These are phyloP conservation scores for Egretta garzetta DNA, from an alignment of 2,113 vertebrate species.

Conservation along the genomic window DNA sequence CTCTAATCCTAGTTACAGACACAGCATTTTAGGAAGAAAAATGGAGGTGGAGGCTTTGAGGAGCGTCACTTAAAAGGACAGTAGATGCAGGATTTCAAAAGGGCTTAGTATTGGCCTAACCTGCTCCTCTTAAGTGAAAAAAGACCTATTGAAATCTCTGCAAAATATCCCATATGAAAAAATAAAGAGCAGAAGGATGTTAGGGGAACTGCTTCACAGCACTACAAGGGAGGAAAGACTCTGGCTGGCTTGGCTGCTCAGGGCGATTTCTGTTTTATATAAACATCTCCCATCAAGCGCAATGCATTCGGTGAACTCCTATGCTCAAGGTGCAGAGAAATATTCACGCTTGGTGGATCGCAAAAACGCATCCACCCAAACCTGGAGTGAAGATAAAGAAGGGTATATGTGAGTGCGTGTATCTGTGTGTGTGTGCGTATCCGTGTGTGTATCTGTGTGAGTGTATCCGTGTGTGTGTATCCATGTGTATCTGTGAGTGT, in stretches of 20 bases:
- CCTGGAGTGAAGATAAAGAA: neutral
- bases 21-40: neutral
- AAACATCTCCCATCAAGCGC: neutral
- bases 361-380: neutral
- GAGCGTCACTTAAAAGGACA: neutral
- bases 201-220: rapidly evolving
- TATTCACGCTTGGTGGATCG: neutral
- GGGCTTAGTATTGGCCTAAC: neutral
- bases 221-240: neutral
- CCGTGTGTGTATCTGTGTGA: no score
- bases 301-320: neutral
- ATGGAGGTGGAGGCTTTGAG: neutral
- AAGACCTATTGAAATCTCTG: neutral
- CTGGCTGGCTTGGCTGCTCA: neutral
- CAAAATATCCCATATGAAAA: neutral
- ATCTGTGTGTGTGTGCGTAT: neutral
- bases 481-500: no score
- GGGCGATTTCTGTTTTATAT: neutral
- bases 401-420: neutral
- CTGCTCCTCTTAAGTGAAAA: neutral
- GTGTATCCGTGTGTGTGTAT: neutral
- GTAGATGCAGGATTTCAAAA: neutral
- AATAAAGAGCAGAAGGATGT: neutral
- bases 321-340: neutral
- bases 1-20: neutral